Evolutionary conservation across 2,888 invertebrate species (phyloP).

Genomic region (Scaptomyza polygonia): DNA sequence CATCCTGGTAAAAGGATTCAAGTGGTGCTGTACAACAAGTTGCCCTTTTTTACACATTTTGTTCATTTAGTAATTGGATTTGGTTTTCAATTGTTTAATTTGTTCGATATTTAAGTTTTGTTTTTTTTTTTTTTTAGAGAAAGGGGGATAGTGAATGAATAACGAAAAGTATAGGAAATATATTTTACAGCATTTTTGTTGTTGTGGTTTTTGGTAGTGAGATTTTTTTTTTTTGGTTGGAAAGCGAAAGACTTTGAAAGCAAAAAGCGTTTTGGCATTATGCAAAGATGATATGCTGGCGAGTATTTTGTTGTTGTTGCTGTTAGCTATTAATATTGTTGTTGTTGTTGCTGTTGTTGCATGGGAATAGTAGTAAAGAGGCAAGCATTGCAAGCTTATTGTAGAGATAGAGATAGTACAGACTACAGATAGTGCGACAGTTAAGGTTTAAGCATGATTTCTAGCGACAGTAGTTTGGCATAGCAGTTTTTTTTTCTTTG

Average conservation of each 20-base stretch:
- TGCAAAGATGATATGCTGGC: slow-evolving; percentile 36
- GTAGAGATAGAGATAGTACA: slow-evolving; percentile 26
- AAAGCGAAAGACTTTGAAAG: slow-evolving; percentile 53
- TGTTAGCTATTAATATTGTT: slow-evolving; percentile 17
- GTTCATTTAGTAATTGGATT: slow-evolving; percentile 55
- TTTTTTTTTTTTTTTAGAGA: slow-evolving; percentile 49
- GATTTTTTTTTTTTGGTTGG: slow-evolving; percentile 28
- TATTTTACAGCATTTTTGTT: slow-evolving; percentile 70
- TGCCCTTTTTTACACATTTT: slow-evolving; percentile 76
- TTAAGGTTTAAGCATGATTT: slow-evolving; percentile 66
- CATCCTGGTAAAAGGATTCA: slow-evolving; percentile 81
- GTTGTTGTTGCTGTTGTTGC: slow-evolving; percentile 55
- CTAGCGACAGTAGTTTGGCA: slow-evolving; percentile 69
- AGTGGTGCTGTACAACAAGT: slow-evolving; percentile 82
- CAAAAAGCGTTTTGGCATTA: slow-evolving; percentile 52
- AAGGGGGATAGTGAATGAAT: slow-evolving; percentile 73
- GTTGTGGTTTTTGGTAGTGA: slow-evolving; percentile 28
- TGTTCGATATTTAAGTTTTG: no score
- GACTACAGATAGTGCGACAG: slow-evolving; percentile 73
- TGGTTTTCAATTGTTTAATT: slow-evolving; percentile 53
- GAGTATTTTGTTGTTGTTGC: slow-evolving; percentile 15
- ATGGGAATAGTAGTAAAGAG: slow-evolving; percentile 35
- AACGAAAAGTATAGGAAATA: slow-evolving; percentile 75
- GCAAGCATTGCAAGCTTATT: slow-evolving; percentile 52
- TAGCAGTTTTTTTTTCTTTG: slow-evolving; percentile 29